phyloP scores from a whole-genome alignment of 2,113 vertebrate species.

The Smithornis capensis region DNA sequence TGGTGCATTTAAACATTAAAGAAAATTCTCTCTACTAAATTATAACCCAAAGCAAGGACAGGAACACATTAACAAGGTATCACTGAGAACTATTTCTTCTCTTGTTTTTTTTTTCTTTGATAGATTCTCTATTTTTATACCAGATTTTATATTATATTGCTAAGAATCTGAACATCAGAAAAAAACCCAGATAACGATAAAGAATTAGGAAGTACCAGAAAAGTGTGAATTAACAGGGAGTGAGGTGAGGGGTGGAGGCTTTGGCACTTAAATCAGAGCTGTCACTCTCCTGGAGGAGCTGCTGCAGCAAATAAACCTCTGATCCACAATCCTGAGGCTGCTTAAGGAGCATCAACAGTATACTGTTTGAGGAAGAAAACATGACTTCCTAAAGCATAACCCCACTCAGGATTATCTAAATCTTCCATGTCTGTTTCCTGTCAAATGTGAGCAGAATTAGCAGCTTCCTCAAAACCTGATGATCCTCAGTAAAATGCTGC shows the following conservation, averaged over 20 bases:
- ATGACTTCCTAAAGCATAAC: not conserved
- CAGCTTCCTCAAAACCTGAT: not conserved
- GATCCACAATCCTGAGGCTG: not conserved
- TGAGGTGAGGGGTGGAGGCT: not conserved
- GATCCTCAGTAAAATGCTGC: not conserved
- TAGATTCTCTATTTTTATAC: not conserved
- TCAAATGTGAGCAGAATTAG: not conserved
- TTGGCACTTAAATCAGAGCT: not conserved
- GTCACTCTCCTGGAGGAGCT: not conserved
- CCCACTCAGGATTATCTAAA: not conserved
- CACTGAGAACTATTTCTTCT: not conserved
- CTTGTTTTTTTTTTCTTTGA: not conserved
- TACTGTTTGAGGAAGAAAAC: not conserved
- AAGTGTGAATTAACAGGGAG: not conserved
- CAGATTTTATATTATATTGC: not conserved
- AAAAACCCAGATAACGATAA: not conserved
- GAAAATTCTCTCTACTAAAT: not conserved
- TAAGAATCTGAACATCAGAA: not conserved
- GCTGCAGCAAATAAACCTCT: not conserved
- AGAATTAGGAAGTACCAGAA: not conserved
- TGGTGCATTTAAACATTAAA: not conserved
- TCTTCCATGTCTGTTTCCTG: not conserved
- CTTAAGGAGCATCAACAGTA: not conserved
- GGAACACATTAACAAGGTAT: not conserved
- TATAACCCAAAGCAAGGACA: not conserved